phyloP scores from a whole-genome alignment of 1,140 invertebrate species.

The Battus philenor region DNA sequence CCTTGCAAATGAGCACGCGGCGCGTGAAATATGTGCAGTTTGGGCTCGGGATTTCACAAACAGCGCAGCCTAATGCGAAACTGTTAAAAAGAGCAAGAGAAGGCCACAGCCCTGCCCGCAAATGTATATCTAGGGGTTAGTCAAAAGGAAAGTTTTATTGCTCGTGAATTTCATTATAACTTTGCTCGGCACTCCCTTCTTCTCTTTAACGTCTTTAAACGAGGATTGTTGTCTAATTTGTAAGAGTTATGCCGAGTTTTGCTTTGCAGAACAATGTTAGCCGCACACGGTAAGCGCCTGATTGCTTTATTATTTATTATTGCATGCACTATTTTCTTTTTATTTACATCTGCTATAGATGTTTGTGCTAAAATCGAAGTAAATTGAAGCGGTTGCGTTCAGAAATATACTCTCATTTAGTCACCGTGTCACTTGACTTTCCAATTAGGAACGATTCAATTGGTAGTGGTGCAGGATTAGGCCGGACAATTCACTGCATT shows the following conservation, averaged over 20 bases:
- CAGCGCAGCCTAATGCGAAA: background rate
- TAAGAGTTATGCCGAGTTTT: conserved; percentile 50
- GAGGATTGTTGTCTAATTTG: conserved; percentile 69
- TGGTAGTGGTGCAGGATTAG: too few relatives aligned
- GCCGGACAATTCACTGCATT: too few relatives aligned
- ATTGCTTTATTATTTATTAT: background rate
- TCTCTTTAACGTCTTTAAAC: conserved; percentile 60
- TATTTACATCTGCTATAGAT: background rate
- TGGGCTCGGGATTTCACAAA: conserved; percentile 4
- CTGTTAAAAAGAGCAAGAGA: background rate
- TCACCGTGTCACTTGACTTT: too few relatives aligned
- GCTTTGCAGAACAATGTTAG: conserved; percentile 21
- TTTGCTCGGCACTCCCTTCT: conserved; percentile 48
- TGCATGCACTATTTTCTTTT: background rate
- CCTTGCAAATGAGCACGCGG: conserved; percentile 2
- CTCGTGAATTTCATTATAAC: conserved; percentile 75
- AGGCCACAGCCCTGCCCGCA: conserved; percentile 35
- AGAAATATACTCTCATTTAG: too few relatives aligned
- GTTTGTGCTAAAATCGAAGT: too few relatives aligned
- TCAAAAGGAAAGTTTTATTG: conserved; percentile 72
- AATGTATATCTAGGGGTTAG: conserved; percentile 67
- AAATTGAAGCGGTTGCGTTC: too few relatives aligned
- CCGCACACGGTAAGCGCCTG: background rate
- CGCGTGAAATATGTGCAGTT: conserved; percentile 6
- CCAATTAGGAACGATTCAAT: too few relatives aligned